phyloP scores from a whole-genome alignment of 2,888 invertebrate species.

The Chaetoderma sp. region DNA sequence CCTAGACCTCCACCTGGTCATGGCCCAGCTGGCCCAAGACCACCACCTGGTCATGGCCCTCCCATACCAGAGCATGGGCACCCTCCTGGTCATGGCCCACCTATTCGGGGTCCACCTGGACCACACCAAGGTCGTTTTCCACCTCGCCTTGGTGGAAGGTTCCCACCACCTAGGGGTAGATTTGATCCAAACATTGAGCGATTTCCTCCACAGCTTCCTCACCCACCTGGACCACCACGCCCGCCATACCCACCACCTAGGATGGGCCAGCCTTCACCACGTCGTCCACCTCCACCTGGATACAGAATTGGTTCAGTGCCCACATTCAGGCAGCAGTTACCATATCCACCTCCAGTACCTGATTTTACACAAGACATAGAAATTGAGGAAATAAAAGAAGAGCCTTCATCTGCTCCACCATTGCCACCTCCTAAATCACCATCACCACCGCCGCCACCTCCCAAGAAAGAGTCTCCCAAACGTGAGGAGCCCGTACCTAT shows the following conservation, averaged over 20 bases:
- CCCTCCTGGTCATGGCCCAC: constrained; percentile 1
- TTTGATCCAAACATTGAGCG: no score
- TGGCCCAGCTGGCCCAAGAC: no score
- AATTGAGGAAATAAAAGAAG: no score
- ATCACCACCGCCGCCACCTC: constrained; percentile 59
- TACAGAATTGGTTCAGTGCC: constrained; percentile 27
- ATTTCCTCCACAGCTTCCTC: no score
- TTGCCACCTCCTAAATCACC: constrained; percentile 56
- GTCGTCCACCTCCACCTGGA: no score
- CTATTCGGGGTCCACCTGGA: background rate
- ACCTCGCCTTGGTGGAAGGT: background rate
- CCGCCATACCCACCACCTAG: constrained; percentile 23
- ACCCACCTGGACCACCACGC: constrained; percentile 15
- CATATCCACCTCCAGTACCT: no score
- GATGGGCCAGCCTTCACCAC: no score
- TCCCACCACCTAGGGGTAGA: background rate
- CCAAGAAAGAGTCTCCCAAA: constrained; percentile 47
- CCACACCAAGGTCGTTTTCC: constrained; percentile 1
- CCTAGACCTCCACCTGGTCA: constrained; percentile 27
- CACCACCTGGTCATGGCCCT: no score
- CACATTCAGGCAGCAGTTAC: no score
- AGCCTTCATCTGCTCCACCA: no score
- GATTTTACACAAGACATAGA: no score
- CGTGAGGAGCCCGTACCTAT: constrained; percentile 46
- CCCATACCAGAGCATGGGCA: constrained; percentile 26